Conservation (phyloP, 2,113 vertebrate species). For the Ginglymostoma cirratum region DNA sequence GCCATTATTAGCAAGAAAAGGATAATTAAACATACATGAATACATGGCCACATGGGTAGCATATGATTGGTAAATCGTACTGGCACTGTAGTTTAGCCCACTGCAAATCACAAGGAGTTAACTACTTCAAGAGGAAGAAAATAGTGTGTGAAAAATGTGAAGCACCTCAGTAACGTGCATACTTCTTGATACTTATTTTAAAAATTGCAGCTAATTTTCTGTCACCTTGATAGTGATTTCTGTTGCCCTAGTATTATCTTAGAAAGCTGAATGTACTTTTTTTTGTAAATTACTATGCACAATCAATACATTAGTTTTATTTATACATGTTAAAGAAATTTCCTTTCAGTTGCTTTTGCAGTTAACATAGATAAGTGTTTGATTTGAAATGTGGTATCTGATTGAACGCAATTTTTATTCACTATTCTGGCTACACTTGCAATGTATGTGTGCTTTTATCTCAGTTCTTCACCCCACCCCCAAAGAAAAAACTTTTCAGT, state of each 20-base stretch:
- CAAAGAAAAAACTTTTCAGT: constrained; percentile 8
- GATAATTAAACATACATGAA: neutral
- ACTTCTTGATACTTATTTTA: neutral
- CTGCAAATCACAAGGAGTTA: neutral
- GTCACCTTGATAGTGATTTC: neutral
- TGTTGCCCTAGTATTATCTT: neutral
- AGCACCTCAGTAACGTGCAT: neutral
- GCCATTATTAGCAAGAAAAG: neutral
- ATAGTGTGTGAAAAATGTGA: neutral
- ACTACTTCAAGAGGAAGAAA: neutral
- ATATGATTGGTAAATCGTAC: neutral
- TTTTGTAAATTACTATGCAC: neutral
- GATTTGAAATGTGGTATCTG: neutral
- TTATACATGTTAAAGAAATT: neutral
- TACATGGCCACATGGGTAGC: neutral
- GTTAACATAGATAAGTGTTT: neutral
- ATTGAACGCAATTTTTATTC: neutral
- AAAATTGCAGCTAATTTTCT: neutral
- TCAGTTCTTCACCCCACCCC: neutral
- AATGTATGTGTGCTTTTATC: constrained; percentile 24
- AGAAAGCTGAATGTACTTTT: neutral
- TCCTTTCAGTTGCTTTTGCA: too few relatives aligned
- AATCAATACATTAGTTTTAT: neutral
- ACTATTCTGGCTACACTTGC: constrained; percentile 24
- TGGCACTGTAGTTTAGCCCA: neutral